Evolutionary conservation across 2,113 vertebrate genomes (phyloP).

Genomic region (Burhinus oedicnemus): DNA sequence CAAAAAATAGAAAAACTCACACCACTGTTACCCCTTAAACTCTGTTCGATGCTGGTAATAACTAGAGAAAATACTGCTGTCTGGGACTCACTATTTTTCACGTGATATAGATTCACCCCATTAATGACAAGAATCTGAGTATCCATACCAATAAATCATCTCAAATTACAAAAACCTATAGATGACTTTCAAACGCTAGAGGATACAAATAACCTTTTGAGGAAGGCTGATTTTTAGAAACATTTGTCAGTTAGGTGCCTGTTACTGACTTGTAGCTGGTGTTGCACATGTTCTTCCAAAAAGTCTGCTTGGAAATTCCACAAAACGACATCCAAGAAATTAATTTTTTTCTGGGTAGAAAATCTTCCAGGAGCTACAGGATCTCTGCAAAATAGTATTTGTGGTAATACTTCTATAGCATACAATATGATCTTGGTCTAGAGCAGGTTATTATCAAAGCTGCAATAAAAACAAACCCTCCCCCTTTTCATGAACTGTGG

Average conservation of each 20-base stretch:
- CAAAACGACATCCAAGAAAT: neutral
- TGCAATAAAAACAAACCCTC: neutral
- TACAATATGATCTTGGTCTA: neutral
- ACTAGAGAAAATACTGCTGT: neutral
- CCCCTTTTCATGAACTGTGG: neutral
- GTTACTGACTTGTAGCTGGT: neutral
- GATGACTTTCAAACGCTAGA: neutral
- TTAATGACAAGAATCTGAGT: neutral
- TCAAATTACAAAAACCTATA: neutral
- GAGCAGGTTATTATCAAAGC: neutral
- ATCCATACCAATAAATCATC: neutral
- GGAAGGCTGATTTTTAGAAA: neutral
- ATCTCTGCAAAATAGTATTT: neutral
- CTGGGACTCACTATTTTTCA: neutral
- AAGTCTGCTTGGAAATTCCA: neutral
- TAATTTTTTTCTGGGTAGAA: neutral
- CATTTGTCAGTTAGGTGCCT: neutral
- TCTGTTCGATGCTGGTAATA: neutral
- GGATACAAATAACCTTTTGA: neutral
- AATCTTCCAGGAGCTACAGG: neutral
- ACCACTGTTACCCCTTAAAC: neutral
- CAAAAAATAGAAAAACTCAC: neutral
- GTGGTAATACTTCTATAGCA: neutral
- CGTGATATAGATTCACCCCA: neutral
- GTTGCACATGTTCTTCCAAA: neutral